phyloP scores from a whole-genome alignment of 2,797 vertebrate species.

The Tachyglossus aculeatus region DNA sequence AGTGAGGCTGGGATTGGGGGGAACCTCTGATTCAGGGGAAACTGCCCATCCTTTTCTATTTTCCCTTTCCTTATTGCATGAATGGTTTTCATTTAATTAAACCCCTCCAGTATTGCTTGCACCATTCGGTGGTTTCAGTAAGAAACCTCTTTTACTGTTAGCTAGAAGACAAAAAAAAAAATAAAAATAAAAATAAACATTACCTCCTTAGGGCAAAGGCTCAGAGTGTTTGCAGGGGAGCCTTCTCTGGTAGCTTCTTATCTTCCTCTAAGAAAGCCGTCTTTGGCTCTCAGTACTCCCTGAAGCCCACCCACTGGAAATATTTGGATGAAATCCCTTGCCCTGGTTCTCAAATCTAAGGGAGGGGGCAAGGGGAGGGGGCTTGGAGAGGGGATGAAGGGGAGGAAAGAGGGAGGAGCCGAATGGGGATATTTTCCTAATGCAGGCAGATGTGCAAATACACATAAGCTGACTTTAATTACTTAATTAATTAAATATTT shows the following conservation, averaged over 20 bases:
- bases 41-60: background rate
- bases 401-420: background rate
- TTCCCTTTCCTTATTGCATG: background rate
- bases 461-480: conserved; percentile 59
- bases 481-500: conserved; percentile 69
- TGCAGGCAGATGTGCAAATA: conserved; percentile 33
- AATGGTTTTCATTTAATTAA: conserved; percentile 30
- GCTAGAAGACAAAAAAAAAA: background rate
- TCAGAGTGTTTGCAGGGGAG: background rate
- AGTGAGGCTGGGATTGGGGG: background rate
- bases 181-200: background rate
- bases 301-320: too few species aligned
- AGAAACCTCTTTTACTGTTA: background rate
- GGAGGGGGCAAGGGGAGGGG: background rate
- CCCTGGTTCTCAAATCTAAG: too few species aligned
- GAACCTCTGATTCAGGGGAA: background rate
- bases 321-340: background rate
- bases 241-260: background rate
- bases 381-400: background rate
- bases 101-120: background rate
- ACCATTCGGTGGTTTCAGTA: background rate
- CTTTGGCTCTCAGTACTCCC: background rate
- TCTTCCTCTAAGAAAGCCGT: background rate
- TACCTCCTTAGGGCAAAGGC: background rate
- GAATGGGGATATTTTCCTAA: background rate